Evolutionary conservation across 2,113 vertebrate species (phyloP).

Genomic region (Aspidoscelis tigris): DNA sequence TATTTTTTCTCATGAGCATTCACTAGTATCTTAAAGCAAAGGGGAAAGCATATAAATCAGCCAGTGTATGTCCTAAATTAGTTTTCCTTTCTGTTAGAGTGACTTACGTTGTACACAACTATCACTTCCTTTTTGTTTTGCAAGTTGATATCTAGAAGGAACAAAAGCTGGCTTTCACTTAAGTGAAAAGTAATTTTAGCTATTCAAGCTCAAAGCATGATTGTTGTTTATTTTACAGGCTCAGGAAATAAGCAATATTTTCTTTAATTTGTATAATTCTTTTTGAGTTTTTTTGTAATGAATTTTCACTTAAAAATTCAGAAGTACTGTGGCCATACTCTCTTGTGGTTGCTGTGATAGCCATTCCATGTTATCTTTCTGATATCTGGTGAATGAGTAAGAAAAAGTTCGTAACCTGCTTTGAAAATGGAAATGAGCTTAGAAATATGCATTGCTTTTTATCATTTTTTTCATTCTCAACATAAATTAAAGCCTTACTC

Average conservation of each 20-base stretch:
- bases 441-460: not conserved
- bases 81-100: slow-evolving; percentile 14
- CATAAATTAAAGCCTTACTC: not conserved
- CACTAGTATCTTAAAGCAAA: not conserved
- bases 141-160: not conserved
- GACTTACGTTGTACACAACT: not conserved
- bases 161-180: slow-evolving; percentile 24
- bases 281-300: not conserved
- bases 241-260: slow-evolving; percentile 10
- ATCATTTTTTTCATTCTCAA: not conserved
- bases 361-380: not conserved
- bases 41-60: slow-evolving; percentile 22
- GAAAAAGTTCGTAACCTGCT: too few relatives aligned
- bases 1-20: not conserved
- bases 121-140: slow-evolving; percentile 19
- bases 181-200: slow-evolving; percentile 16
- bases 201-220: slow-evolving; percentile 6
- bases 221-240: slow-evolving; percentile 10
- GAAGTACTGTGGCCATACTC: not conserved
- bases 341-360: too few relatives aligned
- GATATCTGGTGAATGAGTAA: not conserved
- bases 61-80: not conserved
- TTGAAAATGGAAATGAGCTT: not conserved
- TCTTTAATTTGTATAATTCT: slow-evolving; percentile 17
- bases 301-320: not conserved